A percentile compares a stretch with the other conserved stretches of the same genome.
These are phyloP conservation scores for Autographa pulchrina DNA, from an alignment of 2,888 invertebrate genomes.

Conservation along the genomic window DNA sequence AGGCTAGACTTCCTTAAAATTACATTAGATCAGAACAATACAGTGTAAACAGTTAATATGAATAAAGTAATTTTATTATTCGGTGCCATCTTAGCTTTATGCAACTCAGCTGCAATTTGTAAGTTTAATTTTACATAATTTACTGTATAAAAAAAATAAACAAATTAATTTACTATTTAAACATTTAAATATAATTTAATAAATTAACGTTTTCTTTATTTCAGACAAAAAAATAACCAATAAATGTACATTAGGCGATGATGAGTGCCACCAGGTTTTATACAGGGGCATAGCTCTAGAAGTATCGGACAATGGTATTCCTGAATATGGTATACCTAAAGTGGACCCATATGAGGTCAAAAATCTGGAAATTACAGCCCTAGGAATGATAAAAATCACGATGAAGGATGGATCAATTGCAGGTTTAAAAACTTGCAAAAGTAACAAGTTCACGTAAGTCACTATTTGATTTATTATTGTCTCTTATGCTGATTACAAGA, in stretches of 20 bases:
- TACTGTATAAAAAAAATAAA: no score
- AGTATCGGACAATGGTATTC: slow-evolving; percentile 30
- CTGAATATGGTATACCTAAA: slow-evolving; percentile 32
- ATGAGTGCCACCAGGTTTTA: slow-evolving; percentile 13
- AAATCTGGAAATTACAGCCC: neutral
- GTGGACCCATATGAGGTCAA: slow-evolving; percentile 31
- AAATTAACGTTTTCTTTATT: slow-evolving; percentile 15
- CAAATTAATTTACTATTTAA: neutral
- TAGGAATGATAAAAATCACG: slow-evolving; percentile 32
- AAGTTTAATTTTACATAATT: neutral
- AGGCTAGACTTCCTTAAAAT: neutral
- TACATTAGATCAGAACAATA: slow-evolving; percentile 21
- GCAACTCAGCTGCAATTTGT: slow-evolving; percentile 36
- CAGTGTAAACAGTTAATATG: slow-evolving; percentile 27
- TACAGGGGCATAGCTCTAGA: neutral
- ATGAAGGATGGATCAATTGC: slow-evolving; percentile 26
- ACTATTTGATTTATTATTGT: neutral
- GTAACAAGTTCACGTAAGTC: slow-evolving; percentile 35
- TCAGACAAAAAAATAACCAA: slow-evolving; percentile 26
- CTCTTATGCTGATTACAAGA: no score
- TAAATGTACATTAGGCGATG: slow-evolving; percentile 33
- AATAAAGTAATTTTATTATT: slow-evolving; percentile 24
- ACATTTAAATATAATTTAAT: neutral
- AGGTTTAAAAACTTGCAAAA: slow-evolving; percentile 38
- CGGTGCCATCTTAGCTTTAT: slow-evolving; percentile 30